Evolutionary conservation across 2,888 invertebrate genomes (phyloP).

Genomic region (Caenorhabditis zanzibari): DNA sequence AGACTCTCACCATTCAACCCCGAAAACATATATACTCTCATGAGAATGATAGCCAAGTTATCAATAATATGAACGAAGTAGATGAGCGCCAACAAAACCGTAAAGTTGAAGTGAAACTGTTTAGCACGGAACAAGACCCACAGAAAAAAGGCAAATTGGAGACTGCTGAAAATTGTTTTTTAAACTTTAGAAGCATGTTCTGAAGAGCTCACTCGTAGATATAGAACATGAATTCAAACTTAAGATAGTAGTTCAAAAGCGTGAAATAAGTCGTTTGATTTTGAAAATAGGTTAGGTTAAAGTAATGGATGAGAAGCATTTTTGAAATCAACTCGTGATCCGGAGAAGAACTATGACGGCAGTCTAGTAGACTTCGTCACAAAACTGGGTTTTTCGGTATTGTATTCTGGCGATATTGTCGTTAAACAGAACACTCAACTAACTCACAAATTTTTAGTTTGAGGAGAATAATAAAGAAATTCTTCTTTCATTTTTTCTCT

Average conservation of each 20-base stretch:
- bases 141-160: conserved; percentile 25
- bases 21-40: conserved; percentile 34
- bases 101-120: conserved; percentile 52
- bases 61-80: conserved; percentile 35
- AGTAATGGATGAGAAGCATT: conserved; percentile 37
- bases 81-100: conserved; percentile 6
- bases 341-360: conserved; percentile 11
- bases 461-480: conserved; percentile 3
- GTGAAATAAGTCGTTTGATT: conserved; percentile 1
- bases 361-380: conserved; percentile 16
- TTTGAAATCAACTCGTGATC: conserved; percentile 15
- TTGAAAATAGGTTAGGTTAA: conserved; percentile 33
- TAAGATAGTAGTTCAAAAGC: not conserved
- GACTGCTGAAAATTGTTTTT: conserved; percentile 21
- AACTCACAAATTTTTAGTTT: conserved; percentile 2
- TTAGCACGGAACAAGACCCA: conserved; percentile 19
- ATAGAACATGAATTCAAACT: conserved; percentile 9
- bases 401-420: not conserved
- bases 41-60: conserved; percentile 28
- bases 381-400: conserved; percentile 6
- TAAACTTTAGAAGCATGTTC: not conserved
- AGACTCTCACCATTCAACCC: conserved; percentile 16
- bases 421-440: conserved; percentile 5
- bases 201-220: conserved; percentile 30
- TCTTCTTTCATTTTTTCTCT: not conserved